Conservation (phyloP, 1,140 invertebrate genomes). For the Tetraneura akinire region DNA sequence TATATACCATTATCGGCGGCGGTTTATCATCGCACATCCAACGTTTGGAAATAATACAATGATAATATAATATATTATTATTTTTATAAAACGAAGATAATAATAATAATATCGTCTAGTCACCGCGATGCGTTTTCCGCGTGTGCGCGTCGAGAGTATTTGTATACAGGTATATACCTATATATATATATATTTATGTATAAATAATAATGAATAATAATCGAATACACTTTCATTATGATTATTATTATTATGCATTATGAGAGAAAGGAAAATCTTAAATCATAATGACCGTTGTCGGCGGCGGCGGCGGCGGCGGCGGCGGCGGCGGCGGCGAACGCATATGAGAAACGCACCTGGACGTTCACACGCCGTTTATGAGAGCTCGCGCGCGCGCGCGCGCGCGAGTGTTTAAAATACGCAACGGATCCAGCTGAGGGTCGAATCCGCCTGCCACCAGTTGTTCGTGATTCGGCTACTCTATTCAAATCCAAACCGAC, state of each 20-base stretch:
- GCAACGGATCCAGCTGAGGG: background rate
- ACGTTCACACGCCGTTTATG: conserved; percentile 23
- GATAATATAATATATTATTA: no score
- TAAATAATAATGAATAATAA: background rate
- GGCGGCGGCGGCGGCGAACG: background rate
- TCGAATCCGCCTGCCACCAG: conserved; percentile 2
- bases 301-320: background rate
- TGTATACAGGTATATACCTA: background rate
- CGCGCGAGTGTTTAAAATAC: background rate
- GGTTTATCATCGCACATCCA: background rate
- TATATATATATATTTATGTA: background rate
- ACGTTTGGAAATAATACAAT: background rate
- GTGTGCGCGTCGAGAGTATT: background rate
- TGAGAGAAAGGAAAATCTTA: background rate
- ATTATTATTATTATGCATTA: background rate
- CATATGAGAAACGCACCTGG: conserved; percentile 26
- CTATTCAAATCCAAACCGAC: conserved; percentile 26
- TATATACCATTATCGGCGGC: no score
- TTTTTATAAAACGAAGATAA: no score
- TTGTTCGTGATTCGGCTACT: conserved; percentile 38
- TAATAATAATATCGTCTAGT: conserved; percentile 12
- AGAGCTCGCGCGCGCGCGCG: background rate
- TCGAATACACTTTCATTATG: background rate
- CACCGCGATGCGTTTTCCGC: conserved; percentile 13
- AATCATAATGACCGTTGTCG: conserved; percentile 28